Percentiles rank a stretch among this genome's conserved stretches.
These are phyloP conservation scores for Halocaridina rubra DNA, from an alignment of 2,888 invertebrate species.

Conservation along the genomic window DNA sequence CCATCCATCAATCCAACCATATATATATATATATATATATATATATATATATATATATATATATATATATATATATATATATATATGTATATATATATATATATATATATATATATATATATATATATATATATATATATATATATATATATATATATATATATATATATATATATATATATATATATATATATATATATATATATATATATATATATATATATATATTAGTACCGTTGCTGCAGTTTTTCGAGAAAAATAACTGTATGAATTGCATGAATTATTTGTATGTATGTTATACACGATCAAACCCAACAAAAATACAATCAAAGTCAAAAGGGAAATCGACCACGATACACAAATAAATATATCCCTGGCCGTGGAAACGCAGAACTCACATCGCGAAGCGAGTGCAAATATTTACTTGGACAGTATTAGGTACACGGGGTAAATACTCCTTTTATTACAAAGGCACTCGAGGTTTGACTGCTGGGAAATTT, in stretches of 20 bases:
- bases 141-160: conserved; percentile 5
- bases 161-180: conserved; percentile 23
- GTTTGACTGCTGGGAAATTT: too few relatives aligned
- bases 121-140: background rate
- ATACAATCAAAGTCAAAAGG: too few relatives aligned
- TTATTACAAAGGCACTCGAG: too few relatives aligned
- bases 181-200: conserved; percentile 16
- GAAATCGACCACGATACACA: background rate
- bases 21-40: conserved; percentile 2
- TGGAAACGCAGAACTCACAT: too few relatives aligned
- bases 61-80: background rate
- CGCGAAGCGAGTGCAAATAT: too few relatives aligned
- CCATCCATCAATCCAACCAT: too few relatives aligned
- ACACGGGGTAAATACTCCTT: too few relatives aligned
- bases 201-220: conserved; percentile 8
- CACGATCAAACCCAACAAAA: too few relatives aligned
- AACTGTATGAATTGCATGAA: background rate
- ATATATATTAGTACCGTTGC: background rate
- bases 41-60: conserved; percentile 14
- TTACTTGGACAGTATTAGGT: too few relatives aligned
- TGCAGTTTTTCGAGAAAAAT: background rate
- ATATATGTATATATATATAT: background rate
- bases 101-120: background rate
- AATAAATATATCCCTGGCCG: too few relatives aligned
- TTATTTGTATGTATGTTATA: too few relatives aligned